These are phyloP conservation scores for Leucopsar rothschildi DNA, from an alignment of 2,113 vertebrate genomes.

Conservation along the genomic window DNA sequence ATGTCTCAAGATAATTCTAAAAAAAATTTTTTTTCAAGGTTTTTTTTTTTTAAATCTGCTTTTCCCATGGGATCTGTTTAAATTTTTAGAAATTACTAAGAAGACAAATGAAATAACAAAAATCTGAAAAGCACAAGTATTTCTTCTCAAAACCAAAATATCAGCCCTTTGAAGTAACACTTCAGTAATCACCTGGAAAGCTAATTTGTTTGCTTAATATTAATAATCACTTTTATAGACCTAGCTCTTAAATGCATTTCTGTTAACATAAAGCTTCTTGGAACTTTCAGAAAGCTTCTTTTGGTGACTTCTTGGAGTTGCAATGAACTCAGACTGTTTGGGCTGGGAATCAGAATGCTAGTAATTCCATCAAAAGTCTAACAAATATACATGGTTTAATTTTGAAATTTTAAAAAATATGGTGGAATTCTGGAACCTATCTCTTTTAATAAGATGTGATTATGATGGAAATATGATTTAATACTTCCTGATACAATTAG, in stretches of 20 bases:
- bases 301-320: background rate
- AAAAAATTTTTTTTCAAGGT: accelerated
- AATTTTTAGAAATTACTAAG: background rate
- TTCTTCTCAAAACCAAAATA: background rate
- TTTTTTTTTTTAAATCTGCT: background rate
- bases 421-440: background rate
- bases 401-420: background rate
- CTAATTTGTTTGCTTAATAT: background rate
- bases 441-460: background rate
- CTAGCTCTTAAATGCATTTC: background rate
- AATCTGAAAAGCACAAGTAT: background rate
- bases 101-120: background rate
- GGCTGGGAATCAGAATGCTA: background rate
- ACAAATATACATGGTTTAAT: background rate
- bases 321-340: background rate
- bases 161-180: background rate
- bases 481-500: background rate
- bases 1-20: background rate
- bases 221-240: background rate
- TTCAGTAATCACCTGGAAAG: background rate
- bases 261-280: background rate
- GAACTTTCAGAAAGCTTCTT: background rate
- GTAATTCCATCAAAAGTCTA: background rate
- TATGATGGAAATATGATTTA: background rate
- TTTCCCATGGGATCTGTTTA: background rate